phyloP scores from a whole-genome alignment of 2,888 invertebrate species.

The Drosophila meridionalis region DNA sequence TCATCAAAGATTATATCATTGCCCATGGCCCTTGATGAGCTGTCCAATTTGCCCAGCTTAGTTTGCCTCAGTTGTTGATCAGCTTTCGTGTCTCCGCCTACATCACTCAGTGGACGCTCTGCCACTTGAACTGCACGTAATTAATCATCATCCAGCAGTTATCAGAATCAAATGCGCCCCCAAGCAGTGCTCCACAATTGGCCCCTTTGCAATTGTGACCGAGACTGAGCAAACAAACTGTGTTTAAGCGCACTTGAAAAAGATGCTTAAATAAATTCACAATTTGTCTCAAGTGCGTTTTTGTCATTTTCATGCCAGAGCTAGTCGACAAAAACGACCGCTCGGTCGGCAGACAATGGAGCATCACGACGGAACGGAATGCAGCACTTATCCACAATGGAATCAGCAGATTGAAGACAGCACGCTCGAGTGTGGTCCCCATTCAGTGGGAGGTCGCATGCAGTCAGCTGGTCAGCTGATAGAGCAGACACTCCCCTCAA shows the following conservation, averaged over 20 bases:
- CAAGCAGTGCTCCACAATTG: slow-evolving; percentile 24
- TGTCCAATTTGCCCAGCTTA: slow-evolving; percentile 58
- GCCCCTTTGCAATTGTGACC: slow-evolving; percentile 45
- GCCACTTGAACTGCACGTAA: slow-evolving; percentile 58
- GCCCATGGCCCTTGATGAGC: slow-evolving; percentile 55
- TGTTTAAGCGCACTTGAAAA: slow-evolving; percentile 66
- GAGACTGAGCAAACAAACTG: slow-evolving; percentile 60
- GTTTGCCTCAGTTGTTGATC: slow-evolving; percentile 60
- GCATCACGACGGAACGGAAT: slow-evolving; percentile 50
- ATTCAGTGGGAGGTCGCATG: slow-evolving; percentile 65
- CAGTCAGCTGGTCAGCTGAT: slow-evolving; percentile 39
- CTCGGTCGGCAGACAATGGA: slow-evolving; percentile 37
- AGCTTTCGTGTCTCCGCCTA: slow-evolving; percentile 21
- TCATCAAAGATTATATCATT: slow-evolving; percentile 60
- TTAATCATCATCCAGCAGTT: slow-evolving; percentile 71
- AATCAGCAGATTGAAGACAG: slow-evolving; percentile 54
- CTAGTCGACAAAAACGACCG: slow-evolving; percentile 2
- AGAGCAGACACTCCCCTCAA: background rate
- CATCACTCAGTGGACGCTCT: slow-evolving; percentile 29
- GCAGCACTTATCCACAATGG: slow-evolving; percentile 54
- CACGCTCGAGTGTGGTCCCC: slow-evolving; percentile 66
- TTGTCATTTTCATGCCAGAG: slow-evolving; percentile 76
- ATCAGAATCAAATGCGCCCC: slow-evolving; percentile 54
- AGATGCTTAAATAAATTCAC: slow-evolving; percentile 73
- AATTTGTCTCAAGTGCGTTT: slow-evolving; percentile 80